phyloP scores from a whole-genome alignment of 1,140 invertebrate genomes.

The Dendrolimus kikuchii region DNA sequence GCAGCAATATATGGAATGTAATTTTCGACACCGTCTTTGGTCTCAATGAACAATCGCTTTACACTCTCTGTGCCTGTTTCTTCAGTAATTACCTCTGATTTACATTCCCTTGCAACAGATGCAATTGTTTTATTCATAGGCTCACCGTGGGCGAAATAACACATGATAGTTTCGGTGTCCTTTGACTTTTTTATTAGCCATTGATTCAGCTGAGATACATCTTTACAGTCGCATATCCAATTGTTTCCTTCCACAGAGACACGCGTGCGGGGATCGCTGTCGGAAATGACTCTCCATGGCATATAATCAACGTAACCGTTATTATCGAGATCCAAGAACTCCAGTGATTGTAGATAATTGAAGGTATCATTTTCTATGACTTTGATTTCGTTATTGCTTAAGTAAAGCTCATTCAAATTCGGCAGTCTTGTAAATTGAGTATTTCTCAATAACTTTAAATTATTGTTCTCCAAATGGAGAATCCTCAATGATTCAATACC shows the following conservation, averaged over 20 bases:
- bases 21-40: conserved; percentile 69
- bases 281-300: conserved; percentile 77
- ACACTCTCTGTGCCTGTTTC: conserved; percentile 70
- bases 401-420: conserved; percentile 84
- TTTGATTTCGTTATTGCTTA: conserved; percentile 84
- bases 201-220: conserved; percentile 75
- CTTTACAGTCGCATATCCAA: conserved; percentile 83
- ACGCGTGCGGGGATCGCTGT: conserved; percentile 73
- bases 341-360: conserved; percentile 79
- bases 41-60: conserved; percentile 70
- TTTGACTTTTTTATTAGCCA: conserved; percentile 74
- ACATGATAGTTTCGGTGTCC: conserved; percentile 65
- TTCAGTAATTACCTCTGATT: conserved; percentile 59
- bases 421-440: conserved; percentile 83
- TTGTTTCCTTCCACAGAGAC: conserved; percentile 79
- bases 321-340: conserved; percentile 85
- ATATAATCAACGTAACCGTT: conserved; percentile 85
- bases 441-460: conserved; percentile 82
- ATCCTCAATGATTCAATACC: conserved; percentile 82
- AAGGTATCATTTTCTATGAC: conserved; percentile 86
- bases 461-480: conserved; percentile 87
- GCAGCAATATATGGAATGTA: conserved; percentile 88
- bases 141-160: conserved; percentile 59
- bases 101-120: conserved; percentile 62
- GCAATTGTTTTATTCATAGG: conserved; percentile 67